Evolutionary conservation across 2,888 invertebrate genomes (phyloP).

Genomic region (Tupiocoris notatus): DNA sequence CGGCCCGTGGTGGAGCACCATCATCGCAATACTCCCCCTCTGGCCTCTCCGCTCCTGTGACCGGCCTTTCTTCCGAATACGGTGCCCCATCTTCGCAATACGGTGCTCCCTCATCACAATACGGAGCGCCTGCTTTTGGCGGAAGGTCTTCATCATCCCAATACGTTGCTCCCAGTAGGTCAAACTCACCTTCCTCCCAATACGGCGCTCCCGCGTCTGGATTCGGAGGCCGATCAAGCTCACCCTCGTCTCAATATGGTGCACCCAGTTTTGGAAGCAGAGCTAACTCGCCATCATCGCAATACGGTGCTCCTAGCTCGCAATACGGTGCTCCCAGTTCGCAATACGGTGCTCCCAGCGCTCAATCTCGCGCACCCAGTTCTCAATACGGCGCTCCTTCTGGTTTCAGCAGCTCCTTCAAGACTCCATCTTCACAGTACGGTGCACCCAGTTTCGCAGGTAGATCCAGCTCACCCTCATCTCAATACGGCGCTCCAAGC

Average conservation of each 20-base stretch:
- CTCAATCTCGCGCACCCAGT: slow-evolving; percentile 43
- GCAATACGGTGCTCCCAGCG: slow-evolving; percentile 21
- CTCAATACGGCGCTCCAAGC: slow-evolving; percentile 46
- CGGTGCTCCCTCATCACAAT: slow-evolving; percentile 42
- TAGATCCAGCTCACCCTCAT: slow-evolving; percentile 43
- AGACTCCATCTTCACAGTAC: slow-evolving; percentile 46
- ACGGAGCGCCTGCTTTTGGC: slow-evolving; percentile 42
- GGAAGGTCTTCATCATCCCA: not conserved
- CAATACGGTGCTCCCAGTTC: slow-evolving; percentile 36
- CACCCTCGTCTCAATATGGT: slow-evolving; percentile 39
- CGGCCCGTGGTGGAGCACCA: slow-evolving; percentile 26
- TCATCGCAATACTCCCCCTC: slow-evolving; percentile 43
- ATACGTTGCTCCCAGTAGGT: slow-evolving; percentile 28
- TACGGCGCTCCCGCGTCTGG: slow-evolving; percentile 42
- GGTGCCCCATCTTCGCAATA: slow-evolving; percentile 45
- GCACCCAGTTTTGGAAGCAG: slow-evolving; percentile 33
- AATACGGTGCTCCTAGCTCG: slow-evolving; percentile 47
- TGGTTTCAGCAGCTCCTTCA: slow-evolving; percentile 30
- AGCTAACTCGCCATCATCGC: slow-evolving; percentile 44
- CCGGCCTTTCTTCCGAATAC: slow-evolving; percentile 46
- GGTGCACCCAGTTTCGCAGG: slow-evolving; percentile 47
- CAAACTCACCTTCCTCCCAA: slow-evolving; percentile 30
- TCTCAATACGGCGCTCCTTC: slow-evolving; percentile 35
- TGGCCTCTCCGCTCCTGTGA: slow-evolving; percentile 38
- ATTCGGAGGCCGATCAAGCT: slow-evolving; percentile 20